Conservation (phyloP, 2,888 invertebrate species). For the Aethes cnicana region DNA sequence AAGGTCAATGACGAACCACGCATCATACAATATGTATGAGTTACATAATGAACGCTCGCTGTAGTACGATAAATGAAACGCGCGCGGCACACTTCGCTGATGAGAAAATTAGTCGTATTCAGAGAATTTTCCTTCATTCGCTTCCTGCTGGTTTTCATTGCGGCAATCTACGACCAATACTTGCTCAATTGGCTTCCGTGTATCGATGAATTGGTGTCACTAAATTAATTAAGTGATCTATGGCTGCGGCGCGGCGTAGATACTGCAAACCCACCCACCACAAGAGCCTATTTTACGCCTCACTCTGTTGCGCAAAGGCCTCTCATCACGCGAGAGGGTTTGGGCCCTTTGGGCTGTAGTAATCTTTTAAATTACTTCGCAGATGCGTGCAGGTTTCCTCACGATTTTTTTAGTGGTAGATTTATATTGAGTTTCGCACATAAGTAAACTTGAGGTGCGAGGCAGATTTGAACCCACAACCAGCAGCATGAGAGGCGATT, state of each 20-base stretch:
- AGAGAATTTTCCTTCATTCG: conserved; percentile 34
- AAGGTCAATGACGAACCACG: conserved; percentile 31
- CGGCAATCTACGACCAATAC: conserved; percentile 31
- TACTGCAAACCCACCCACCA: too few species aligned
- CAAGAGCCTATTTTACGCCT: too few species aligned
- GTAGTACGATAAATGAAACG: conserved; percentile 21
- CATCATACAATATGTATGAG: conserved; percentile 31
- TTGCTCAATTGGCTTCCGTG: conserved; percentile 22
- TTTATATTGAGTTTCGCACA: too few species aligned
- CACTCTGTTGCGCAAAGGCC: too few species aligned
- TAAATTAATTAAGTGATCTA: conserved; percentile 16
- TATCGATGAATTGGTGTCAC: conserved; percentile 17
- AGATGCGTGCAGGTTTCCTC: too few species aligned
- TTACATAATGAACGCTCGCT: conserved; percentile 28
- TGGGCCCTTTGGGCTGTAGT: too few species aligned
- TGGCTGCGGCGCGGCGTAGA: background rate
- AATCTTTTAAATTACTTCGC: too few species aligned
- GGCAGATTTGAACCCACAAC: too few species aligned
- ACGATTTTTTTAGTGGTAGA: too few species aligned
- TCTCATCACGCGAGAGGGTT: too few species aligned
- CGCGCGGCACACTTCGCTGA: conserved; percentile 11
- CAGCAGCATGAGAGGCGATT: too few species aligned
- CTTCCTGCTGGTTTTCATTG: conserved; percentile 53
- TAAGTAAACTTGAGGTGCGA: too few species aligned
- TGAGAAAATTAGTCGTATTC: conserved; percentile 7